phyloP scores from a whole-genome alignment of 2,888 invertebrate species.

The Drosophila diplacantha region DNA sequence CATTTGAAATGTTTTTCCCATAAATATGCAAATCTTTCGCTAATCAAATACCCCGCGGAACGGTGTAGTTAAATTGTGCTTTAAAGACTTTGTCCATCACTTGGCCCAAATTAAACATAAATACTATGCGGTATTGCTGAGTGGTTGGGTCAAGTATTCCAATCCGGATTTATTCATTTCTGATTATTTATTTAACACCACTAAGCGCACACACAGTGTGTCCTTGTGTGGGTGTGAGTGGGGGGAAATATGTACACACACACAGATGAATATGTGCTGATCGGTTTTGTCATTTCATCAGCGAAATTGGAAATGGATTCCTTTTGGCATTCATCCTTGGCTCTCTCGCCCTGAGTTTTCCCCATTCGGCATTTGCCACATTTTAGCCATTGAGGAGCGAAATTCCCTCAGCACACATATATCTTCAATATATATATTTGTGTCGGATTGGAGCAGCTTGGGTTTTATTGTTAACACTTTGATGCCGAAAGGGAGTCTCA shows the following conservation, averaged over 20 bases:
- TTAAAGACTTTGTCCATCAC: slow-evolving; percentile 1
- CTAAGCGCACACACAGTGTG: slow-evolving; percentile 31
- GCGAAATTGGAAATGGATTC: slow-evolving; percentile 19
- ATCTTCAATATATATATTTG: neutral
- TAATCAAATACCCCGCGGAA: neutral
- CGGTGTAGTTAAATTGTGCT: neutral
- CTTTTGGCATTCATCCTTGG: slow-evolving; percentile 1
- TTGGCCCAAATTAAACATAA: slow-evolving; percentile 51
- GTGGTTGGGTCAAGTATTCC: slow-evolving; percentile 15
- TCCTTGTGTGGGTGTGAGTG: slow-evolving; percentile 5
- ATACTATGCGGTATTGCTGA: slow-evolving; percentile 15
- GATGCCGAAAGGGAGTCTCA: slow-evolving; percentile 5
- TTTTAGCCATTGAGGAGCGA: slow-evolving; percentile 7
- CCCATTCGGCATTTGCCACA: slow-evolving; percentile 19
- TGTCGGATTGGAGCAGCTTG: slow-evolving; percentile 10
- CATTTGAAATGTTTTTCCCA: neutral
- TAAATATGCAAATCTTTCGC: neutral
- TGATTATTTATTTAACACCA: slow-evolving; percentile 53
- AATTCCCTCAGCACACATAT: slow-evolving; percentile 5
- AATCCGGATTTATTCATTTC: slow-evolving; percentile 50
- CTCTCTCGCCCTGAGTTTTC: neutral
- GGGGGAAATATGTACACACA: neutral
- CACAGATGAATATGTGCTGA: slow-evolving; percentile 23
- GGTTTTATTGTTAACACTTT: slow-evolving; percentile 49
- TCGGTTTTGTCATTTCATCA: slow-evolving; percentile 21